Base-by-base conservation (phyloP, 2,797 vertebrate species). In the Coregonus ussuriensis region DNA sequence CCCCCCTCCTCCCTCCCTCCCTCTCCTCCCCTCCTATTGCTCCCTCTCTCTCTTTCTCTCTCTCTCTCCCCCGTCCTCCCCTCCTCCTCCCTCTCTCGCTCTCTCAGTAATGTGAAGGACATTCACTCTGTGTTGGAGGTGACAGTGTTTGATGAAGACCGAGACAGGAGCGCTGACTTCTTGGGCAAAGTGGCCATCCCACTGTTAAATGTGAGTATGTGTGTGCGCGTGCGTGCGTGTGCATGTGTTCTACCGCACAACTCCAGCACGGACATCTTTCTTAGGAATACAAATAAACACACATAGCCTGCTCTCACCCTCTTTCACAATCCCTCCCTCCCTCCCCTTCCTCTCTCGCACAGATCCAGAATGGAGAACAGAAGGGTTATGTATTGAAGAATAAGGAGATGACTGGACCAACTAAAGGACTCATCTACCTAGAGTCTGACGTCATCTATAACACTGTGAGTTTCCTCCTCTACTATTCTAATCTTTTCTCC, bases 381-480 rank as follows among this genome's bases (percentile, higher is more conserved):
- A 95, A 94, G 94, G 94, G 93, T 89, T 96, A 96, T 92, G 93
- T 95, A 91, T 93, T 96, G 93, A 96, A 96, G 95, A 96, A 96
- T 94, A 96, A 96, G 94, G 92, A 95, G 91, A 94, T 96, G 94
- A 96, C 95, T 94, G 95, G 95, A 92, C 94, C 94, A 93, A 96
- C 93, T 94, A 96, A 96, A 92, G 96, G 96, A 93, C 94, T 96
- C 94, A 95, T 96, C 95, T 95, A 94, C 95, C 94, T 96, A 93
- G 95, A 96, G 95, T 95, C 95, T 93, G 95, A 96, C 93, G 95
- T 96, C 93, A 95, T 96, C 95, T 97, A 95, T 94, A 96, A 95
- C 93, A 91, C 93, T 92, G 95, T 96, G 94, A 96, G 95, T 95
- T 62, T 31, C 54, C 52, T 59, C 16, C 56, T 62, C 56, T 62